Conservation (phyloP, 2,113 vertebrate species). For the Silurus meridionalis region DNA sequence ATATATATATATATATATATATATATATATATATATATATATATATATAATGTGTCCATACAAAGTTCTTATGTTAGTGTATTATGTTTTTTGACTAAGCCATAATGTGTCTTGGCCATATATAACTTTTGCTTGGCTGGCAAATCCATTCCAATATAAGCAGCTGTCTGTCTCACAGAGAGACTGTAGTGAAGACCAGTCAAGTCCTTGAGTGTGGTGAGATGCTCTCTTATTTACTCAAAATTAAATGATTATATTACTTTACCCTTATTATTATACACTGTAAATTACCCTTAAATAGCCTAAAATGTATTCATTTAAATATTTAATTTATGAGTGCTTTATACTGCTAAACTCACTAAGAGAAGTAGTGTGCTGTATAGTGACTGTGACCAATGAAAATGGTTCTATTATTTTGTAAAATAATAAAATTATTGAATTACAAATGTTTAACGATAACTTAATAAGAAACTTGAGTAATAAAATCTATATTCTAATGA, state of each 20-base stretch:
- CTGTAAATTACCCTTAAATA: neutral
- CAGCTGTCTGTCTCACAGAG: neutral
- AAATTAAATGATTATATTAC: neutral
- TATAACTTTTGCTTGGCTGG: constrained; percentile 40
- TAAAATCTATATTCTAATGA: neutral
- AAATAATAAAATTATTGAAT: neutral
- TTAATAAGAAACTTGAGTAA: neutral
- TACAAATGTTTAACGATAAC: neutral
- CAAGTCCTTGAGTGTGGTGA: constrained; percentile 27
- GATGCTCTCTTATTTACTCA: neutral
- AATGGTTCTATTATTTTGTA: neutral
- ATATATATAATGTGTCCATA: too few species aligned
- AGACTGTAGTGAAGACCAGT: constrained; percentile 13
- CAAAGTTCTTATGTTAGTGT: neutral
- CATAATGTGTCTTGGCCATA: constrained; percentile 13
- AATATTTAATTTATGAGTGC: neutral
- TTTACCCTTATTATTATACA: neutral
- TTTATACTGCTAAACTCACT: neutral
- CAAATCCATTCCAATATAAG: constrained; percentile 42
- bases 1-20: too few species aligned
- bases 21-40: too few species aligned
- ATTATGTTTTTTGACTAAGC: neutral
- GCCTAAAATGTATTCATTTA: neutral
- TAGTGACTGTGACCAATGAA: too few species aligned
- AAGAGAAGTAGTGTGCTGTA: too few species aligned